Percentiles rank a stretch among this genome's conserved stretches.
Evolutionary conservation across 2,888 invertebrate species (phyloP).

Genomic region (Argynnis bischoffii): DNA sequence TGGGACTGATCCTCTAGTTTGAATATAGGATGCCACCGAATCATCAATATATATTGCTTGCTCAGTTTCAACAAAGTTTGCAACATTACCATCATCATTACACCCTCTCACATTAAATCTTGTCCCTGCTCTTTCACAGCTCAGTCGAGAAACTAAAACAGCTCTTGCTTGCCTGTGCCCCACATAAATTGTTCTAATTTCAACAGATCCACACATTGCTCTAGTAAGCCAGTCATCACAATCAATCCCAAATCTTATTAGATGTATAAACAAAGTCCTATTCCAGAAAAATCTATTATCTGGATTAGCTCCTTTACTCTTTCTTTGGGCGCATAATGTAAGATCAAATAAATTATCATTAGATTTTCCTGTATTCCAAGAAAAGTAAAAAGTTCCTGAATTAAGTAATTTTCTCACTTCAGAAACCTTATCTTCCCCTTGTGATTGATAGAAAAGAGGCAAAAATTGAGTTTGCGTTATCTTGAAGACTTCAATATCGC

Average conservation of each 20-base stretch:
- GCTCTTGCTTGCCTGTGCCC: conserved; percentile 96
- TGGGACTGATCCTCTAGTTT: conserved; percentile 98
- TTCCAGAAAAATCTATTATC: conserved; percentile 99
- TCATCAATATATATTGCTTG: conserved; percentile 97
- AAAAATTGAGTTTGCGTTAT: conserved; percentile 96
- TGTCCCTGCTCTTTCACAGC: conserved; percentile 99
- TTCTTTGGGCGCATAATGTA: conserved; percentile 95
- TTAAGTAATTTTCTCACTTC: conserved; percentile 93
- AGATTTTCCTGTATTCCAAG: conserved; percentile 85
- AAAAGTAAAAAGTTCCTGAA: conserved; percentile 99
- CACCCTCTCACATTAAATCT: conserved; percentile 99
- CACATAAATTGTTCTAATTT: conserved; percentile 98
- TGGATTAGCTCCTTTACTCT: conserved; percentile 89
- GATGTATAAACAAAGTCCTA: conserved; percentile 95
- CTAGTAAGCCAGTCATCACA: conserved; percentile 95
- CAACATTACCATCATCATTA: conserved; percentile 99
- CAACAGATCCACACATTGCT: conserved; percentile 98
- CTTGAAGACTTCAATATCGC: conserved; percentile 96
- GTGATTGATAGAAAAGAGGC: conserved; percentile 89
- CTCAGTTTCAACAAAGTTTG: conserved; percentile 99
- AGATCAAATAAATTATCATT: conserved; percentile 89
- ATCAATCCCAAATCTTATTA: conserved; percentile 95
- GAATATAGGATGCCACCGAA: conserved; percentile 93
- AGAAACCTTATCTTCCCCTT: conserved; percentile 83
- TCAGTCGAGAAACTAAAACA: conserved; percentile 96